A percentile compares a stretch with the other conserved stretches of the same genome.
These are phyloP conservation scores for Machimus rusticus DNA, from an alignment of 2,888 invertebrate genomes.

Conservation along the genomic window DNA sequence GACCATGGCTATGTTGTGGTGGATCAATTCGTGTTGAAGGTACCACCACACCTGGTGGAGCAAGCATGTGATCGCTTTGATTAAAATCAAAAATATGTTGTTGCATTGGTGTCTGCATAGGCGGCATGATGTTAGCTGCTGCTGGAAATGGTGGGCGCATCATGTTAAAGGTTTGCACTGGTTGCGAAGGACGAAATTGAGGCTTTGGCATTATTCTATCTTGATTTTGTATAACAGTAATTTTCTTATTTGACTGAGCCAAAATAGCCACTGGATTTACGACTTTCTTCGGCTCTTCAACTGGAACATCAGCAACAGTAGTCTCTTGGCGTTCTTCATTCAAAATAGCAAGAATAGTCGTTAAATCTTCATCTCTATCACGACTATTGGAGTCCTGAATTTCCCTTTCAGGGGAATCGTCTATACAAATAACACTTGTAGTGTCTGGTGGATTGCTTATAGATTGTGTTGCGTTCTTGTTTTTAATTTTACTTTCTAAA, in stretches of 20 bases:
- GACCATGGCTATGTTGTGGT: background rate
- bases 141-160: background rate
- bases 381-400: background rate
- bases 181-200: background rate
- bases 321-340: background rate
- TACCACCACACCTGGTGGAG: conserved; percentile 17
- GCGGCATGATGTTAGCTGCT: background rate
- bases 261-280: conserved; percentile 40
- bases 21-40: background rate
- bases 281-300: background rate
- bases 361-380: background rate
- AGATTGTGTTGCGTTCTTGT: background rate
- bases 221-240: background rate
- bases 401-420: conserved; percentile 43
- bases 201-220: background rate
- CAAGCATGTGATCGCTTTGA: background rate
- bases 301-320: background rate
- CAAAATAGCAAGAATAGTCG: background rate
- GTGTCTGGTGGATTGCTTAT: background rate
- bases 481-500: background rate
- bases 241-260: conserved; percentile 23
- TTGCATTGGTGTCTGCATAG: background rate
- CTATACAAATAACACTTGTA: background rate
- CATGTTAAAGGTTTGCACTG: background rate
- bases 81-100: background rate